Conservation (phyloP, 2,888 invertebrate species). For the Agrenia bidenticulata region DNA sequence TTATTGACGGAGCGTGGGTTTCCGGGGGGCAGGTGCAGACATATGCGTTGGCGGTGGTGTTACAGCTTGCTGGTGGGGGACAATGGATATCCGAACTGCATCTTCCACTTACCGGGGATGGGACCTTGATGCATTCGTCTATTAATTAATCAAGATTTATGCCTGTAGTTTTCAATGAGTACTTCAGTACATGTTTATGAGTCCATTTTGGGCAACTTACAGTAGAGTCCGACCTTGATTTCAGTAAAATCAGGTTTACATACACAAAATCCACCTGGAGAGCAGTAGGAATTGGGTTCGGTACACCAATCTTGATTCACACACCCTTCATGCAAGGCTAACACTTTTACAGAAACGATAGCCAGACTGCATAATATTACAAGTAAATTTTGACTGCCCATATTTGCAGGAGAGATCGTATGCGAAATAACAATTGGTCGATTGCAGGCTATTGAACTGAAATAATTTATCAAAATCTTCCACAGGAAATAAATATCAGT, state of each 20-base stretch:
- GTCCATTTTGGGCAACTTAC: not conserved
- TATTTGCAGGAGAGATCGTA: too few species aligned
- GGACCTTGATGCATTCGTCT: not conserved
- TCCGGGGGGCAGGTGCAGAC: not conserved
- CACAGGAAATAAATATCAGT: too few species aligned
- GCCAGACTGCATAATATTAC: too few species aligned
- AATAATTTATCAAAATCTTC: too few species aligned
- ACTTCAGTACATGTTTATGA: too few species aligned
- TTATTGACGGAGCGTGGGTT: slow-evolving; percentile 2
- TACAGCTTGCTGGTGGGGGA: not conserved
- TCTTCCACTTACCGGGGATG: not conserved
- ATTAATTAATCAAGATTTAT: too few species aligned
- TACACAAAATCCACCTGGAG: slow-evolving; percentile 1
- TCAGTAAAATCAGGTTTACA: not conserved
- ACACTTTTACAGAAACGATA: not conserved
- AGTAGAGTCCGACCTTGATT: not conserved
- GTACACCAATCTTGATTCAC: not conserved
- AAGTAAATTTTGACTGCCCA: too few species aligned
- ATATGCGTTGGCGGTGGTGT: not conserved
- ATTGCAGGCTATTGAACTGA: too few species aligned
- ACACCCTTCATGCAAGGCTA: not conserved
- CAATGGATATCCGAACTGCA: not conserved
- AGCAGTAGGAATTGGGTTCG: not conserved
- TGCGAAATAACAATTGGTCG: too few species aligned
- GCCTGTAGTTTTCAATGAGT: too few species aligned